Evolutionary conservation across 2,797 vertebrate genomes (phyloP), one percentile per base, ranked within the genome.

Genomic region (Petrocephalus sullivani): DNA sequence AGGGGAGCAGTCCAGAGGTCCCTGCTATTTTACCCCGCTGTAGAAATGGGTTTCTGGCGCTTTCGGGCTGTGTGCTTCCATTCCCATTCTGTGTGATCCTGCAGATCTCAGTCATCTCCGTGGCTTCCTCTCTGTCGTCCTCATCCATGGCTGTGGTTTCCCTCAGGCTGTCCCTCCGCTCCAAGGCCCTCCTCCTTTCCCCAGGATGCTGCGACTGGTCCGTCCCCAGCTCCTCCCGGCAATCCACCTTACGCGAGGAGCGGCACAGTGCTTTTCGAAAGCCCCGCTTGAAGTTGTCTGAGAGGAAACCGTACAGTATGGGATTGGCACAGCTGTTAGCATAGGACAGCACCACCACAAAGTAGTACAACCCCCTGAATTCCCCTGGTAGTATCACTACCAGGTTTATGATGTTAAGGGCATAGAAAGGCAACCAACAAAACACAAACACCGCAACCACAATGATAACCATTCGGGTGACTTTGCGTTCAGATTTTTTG

Each of bases 301-400:
- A 99, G 88, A 99, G 96, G 89, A 99, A 99, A 7, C 96, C 97
- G 0, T 99, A 99, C 12, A 99, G 94, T 33, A 99, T 96, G 19
- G 98, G 98, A 91, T 99, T 99, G 90, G 98, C 98, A 0, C 98
- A 99, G 93, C 98, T 99, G 94, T 99, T 99, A 23, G 98, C 97
- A 0, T 99, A 99, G 2, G 98, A 98, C 53, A 99, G 94, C 88
- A 98, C 94, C 5, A 99, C 98, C 33, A 98, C 96, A 0, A 97
- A 99, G 90, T 96, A 97, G 94, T 99, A 99, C 14, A 98, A 92
- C 0, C 97, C 96, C 0, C 94, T 92, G 0, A 98, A 97, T 90
- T 98, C 97, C 16, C 96, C 95, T 0, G 98, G 98, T 89, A 99
- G 94, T 1, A 96, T 95, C 78, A 98, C 93, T 10, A 97, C 94